Evolutionary conservation across 2,113 vertebrate genomes (phyloP).

Genomic region (Chamaea fasciata): DNA sequence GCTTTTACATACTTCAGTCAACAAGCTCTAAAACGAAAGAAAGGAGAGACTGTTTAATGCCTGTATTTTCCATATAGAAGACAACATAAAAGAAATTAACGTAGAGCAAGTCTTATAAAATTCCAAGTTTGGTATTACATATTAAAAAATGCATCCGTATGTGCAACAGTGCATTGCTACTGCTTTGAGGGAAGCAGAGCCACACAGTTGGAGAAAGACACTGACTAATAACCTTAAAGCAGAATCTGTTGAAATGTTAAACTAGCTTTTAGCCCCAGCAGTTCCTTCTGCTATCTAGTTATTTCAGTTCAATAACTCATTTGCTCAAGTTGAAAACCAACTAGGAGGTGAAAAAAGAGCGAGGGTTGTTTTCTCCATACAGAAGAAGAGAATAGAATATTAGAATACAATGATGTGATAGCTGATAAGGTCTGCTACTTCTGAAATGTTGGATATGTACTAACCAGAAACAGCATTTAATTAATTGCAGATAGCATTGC

Average conservation of each 20-base stretch:
- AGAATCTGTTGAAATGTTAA: slow-evolving; percentile 1
- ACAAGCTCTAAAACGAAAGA: not conserved
- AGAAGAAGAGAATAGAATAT: not conserved
- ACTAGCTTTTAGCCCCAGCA: not conserved
- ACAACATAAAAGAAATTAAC: not conserved
- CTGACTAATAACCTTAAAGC: not conserved
- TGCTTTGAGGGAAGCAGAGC: not conserved
- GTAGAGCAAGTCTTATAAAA: not conserved
- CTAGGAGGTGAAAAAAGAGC: not conserved
- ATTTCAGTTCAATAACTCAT: not conserved
- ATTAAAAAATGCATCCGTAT: not conserved
- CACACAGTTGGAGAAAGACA: not conserved
- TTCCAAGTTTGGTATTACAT: not conserved
- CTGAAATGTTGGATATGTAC: not conserved
- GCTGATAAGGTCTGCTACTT: not conserved
- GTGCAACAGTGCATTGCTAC: not conserved
- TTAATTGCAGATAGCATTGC: not conserved
- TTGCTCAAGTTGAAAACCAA: not conserved
- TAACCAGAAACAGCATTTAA: not conserved
- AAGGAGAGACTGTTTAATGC: not conserved
- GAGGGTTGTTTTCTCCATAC: not conserved
- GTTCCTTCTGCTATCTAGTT: not conserved
- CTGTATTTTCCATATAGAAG: not conserved
- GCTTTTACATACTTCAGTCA: not conserved
- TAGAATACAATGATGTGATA: not conserved